A percentile compares a stretch with the other conserved stretches of the same genome.
phyloP scores from a whole-genome alignment of 2,888 invertebrate species.

The Pogonocherus hispidulus region DNA sequence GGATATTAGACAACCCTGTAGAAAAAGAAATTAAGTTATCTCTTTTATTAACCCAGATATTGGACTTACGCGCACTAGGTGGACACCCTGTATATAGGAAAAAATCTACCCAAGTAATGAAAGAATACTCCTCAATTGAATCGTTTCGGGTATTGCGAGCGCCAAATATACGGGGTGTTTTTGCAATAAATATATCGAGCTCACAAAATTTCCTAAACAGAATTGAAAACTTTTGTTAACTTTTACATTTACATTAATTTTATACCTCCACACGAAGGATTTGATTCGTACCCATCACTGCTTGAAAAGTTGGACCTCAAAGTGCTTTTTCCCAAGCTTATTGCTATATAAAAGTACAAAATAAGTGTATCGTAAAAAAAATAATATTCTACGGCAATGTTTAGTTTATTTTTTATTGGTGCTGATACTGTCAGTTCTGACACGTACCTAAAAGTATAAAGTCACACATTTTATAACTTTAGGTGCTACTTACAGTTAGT shows the following conservation, averaged over 20 bases:
- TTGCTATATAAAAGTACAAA: conserved; percentile 49
- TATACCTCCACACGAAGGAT: conserved; percentile 33
- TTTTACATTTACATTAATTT: background rate
- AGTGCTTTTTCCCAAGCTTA: conserved; percentile 50
- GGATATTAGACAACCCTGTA: too few species aligned
- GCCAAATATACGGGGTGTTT: conserved; percentile 52
- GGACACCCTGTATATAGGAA: too few species aligned
- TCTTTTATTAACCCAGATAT: too few species aligned
- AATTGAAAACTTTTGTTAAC: conserved; percentile 17
- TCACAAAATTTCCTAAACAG: conserved; percentile 35
- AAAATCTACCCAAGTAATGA: too few species aligned
- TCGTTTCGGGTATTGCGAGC: background rate
- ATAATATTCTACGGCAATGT: conserved; percentile 39
- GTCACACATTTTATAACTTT: conserved; percentile 24
- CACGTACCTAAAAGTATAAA: conserved; percentile 41
- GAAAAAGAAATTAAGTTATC: too few species aligned
- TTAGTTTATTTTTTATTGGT: conserved; percentile 47
- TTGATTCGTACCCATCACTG: conserved; percentile 34
- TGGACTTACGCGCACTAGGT: too few species aligned
- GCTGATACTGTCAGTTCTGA: conserved; percentile 44
- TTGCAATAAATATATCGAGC: conserved; percentile 54
- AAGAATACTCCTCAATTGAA: too few species aligned
- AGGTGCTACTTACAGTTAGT: conserved; percentile 46
- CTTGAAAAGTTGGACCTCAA: conserved; percentile 24
- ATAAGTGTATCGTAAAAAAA: conserved; percentile 45